Percentiles rank a stretch among this genome's conserved stretches.
phyloP scores from a whole-genome alignment of 1,140 invertebrate genomes.

The Diuraphis noxia region DNA sequence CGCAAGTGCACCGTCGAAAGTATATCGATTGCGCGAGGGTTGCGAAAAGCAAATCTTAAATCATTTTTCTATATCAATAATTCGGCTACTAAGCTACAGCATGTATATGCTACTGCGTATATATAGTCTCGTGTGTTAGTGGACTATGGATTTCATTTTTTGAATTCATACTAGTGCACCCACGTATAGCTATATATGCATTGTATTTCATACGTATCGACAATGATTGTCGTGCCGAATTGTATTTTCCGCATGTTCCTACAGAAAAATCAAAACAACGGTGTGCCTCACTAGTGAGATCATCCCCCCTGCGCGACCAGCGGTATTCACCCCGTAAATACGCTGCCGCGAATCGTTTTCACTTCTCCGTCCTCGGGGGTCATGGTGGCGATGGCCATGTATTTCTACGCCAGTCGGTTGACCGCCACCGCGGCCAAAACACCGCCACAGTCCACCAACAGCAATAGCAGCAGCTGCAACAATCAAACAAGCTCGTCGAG shows the following conservation, averaged over 20 bases:
- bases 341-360: background rate
- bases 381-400: slow-evolving; percentile 55
- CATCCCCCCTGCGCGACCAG: too few relatives aligned
- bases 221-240: background rate
- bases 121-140: background rate
- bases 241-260: background rate
- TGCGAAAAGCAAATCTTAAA: background rate
- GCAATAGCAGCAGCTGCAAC: background rate
- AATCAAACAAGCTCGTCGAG: background rate
- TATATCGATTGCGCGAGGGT: background rate
- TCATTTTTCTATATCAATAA: background rate
- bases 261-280: background rate
- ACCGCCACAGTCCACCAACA: slow-evolving; percentile 8
- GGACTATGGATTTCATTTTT: background rate
- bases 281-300: too few relatives aligned
- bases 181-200: background rate
- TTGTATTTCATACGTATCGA: too few relatives aligned
- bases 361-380: background rate
- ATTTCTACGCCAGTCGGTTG: slow-evolving; percentile 55
- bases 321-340: background rate
- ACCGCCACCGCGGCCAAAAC: slow-evolving; percentile 50
- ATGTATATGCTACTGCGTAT: background rate
- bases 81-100: too few relatives aligned
- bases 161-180: background rate
- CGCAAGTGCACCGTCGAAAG: background rate